Conservation (phyloP, 1,140 invertebrate genomes). For the Meteorus sp. region DNA sequence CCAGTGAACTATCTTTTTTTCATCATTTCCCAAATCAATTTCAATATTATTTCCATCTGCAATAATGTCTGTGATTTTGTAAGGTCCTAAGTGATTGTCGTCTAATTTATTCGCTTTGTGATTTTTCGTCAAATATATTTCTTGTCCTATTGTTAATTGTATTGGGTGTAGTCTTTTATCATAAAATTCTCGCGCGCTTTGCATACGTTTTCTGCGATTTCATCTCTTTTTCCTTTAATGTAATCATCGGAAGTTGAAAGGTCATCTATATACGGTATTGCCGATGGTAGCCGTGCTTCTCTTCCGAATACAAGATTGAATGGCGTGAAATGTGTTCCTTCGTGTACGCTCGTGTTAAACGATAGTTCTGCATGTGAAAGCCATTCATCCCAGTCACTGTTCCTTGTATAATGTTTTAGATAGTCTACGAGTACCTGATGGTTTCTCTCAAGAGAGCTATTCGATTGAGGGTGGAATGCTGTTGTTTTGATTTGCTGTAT, state of each 20-base stretch:
- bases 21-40: neutral
- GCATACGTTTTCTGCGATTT: neutral
- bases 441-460: constrained; percentile 2
- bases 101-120: neutral
- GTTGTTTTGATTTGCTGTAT: too few species aligned
- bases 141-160: neutral
- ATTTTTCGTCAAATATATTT: neutral
- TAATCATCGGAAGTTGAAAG: neutral
- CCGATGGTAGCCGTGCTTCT: constrained; percentile 3
- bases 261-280: neutral
- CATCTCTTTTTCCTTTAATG: neutral
- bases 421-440: constrained; percentile 10
- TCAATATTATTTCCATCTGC: neutral
- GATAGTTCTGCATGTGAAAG: neutral
- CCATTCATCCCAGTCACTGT: constrained; percentile 3
- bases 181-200: neutral
- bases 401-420: neutral
- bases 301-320: constrained; percentile 13
- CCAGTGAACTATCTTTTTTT: neutral
- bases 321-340: constrained; percentile 11
- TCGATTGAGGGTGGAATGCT: neutral
- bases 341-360: constrained; percentile 4
- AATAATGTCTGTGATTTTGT: neutral
- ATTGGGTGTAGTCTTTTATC: neutral
- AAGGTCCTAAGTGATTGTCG: neutral